Evolutionary conservation across 2,888 invertebrate species (phyloP).

Genomic region (Conops quadrifasciatus): DNA sequence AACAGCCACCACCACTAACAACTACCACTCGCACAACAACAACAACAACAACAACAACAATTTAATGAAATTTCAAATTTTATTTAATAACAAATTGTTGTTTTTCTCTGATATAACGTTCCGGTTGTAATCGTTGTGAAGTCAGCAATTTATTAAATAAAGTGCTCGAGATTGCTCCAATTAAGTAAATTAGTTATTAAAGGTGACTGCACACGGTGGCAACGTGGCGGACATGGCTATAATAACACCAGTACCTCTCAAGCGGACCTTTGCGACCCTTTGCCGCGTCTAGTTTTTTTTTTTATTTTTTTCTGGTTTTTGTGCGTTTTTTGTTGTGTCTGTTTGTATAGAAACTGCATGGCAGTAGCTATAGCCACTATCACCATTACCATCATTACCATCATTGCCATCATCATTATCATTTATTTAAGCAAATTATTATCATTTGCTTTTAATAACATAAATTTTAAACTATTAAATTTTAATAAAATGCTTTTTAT

Average conservation of each 20-base stretch:
- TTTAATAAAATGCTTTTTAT: not conserved
- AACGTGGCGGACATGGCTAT: not conserved
- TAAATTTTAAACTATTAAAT: not conserved
- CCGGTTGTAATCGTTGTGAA: not conserved
- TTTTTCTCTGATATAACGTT: not conserved
- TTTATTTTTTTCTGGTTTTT: not conserved
- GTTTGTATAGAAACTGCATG: too few species aligned
- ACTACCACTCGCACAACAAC: too few species aligned
- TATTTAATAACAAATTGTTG: not conserved
- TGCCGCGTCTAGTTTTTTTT: too few species aligned
- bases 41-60: conserved; percentile 27
- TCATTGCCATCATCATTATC: not conserved
- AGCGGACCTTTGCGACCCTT: too few species aligned
- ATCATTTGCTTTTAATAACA: not conserved
- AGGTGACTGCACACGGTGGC: conserved; percentile 8
- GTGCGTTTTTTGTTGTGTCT: not conserved
- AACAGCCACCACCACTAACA: too few species aligned
- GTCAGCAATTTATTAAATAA: conserved; percentile 26
- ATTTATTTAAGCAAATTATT: conserved; percentile 3
- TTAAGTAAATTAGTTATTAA: conserved; percentile 32
- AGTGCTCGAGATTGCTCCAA: conserved; percentile 27
- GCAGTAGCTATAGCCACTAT: not conserved
- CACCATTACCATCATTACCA: not conserved
- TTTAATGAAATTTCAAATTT: conserved; percentile 36
- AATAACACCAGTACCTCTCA: too few species aligned